A percentile compares a stretch with the other conserved stretches of the same genome.
phyloP scores from a whole-genome alignment of 2,113 vertebrate genomes.

The Paramormyrops kingsleyae region DNA sequence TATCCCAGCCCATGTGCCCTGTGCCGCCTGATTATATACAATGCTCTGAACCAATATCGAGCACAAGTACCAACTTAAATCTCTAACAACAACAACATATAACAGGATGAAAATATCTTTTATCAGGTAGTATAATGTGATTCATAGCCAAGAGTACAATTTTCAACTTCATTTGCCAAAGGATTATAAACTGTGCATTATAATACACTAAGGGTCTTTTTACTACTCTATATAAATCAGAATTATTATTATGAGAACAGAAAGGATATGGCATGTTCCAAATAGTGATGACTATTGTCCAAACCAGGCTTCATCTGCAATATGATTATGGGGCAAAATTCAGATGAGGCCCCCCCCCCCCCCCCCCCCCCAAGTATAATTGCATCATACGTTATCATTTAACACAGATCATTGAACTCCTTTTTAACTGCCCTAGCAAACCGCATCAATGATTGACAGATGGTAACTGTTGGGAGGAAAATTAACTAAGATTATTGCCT shows the following conservation, averaged over 20 bases:
- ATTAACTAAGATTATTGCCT: constrained; percentile 52
- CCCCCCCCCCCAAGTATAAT: constrained; percentile 34
- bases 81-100: neutral
- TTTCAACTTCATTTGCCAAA: neutral
- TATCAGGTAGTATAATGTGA: neutral
- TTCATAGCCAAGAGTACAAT: neutral
- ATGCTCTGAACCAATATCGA: neutral
- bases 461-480: constrained; percentile 58
- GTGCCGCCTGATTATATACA: neutral
- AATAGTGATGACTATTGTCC: neutral
- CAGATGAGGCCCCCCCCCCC: neutral
- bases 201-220: neutral
- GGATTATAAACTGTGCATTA: neutral
- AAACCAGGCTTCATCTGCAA: neutral
- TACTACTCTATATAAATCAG: neutral
- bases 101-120: neutral
- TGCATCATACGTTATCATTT: constrained; percentile 50
- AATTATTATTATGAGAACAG: neutral
- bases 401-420: constrained; percentile 47
- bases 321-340: constrained; percentile 6
- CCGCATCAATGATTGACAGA: constrained; percentile 64
- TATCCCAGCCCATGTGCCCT: neutral
- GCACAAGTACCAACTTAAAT: neutral
- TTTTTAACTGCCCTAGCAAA: constrained; percentile 54
- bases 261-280: neutral